These are phyloP conservation scores for Gryon sp. DNA, from an alignment of 1,140 invertebrate genomes.

Conservation along the genomic window DNA sequence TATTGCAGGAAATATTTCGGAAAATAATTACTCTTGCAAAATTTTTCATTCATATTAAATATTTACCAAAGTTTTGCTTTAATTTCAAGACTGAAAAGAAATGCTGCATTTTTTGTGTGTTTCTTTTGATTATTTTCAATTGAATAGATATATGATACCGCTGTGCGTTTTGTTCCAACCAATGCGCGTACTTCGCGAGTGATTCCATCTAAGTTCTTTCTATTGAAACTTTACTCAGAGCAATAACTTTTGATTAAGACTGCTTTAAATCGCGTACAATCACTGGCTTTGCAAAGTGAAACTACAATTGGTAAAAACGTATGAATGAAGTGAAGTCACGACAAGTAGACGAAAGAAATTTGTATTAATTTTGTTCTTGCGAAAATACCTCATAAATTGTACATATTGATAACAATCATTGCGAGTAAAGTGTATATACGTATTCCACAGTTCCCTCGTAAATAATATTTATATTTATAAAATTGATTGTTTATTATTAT, in stretches of 20 bases:
- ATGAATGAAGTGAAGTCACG: too few species aligned
- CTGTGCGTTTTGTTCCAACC: background rate
- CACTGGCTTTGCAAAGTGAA: conserved; percentile 5
- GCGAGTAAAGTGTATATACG: too few species aligned
- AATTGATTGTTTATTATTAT: background rate
- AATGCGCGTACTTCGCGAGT: background rate
- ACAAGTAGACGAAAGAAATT: conserved; percentile 1
- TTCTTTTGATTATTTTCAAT: conserved; percentile 16
- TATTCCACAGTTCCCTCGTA: too few species aligned
- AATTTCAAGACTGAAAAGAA: conserved; percentile 19
- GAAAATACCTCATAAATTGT: too few species aligned
- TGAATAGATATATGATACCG: conserved; percentile 22
- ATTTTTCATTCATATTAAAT: conserved; percentile 5
- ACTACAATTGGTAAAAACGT: too few species aligned
- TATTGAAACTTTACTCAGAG: conserved; percentile 15
- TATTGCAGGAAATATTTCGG: too few species aligned
- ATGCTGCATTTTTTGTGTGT: conserved; percentile 1
- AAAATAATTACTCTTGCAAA: background rate
- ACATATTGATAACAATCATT: too few species aligned
- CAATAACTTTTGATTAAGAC: conserved; percentile 23
- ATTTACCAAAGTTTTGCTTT: conserved; percentile 14
- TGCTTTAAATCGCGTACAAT: conserved; percentile 15
- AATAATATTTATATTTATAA: too few species aligned
- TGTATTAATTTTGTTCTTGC: conserved; percentile 11
- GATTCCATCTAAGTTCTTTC: conserved; percentile 4